These are phyloP conservation scores for Macaria notata DNA, from an alignment of 2,888 invertebrate species.

Conservation along the genomic window DNA sequence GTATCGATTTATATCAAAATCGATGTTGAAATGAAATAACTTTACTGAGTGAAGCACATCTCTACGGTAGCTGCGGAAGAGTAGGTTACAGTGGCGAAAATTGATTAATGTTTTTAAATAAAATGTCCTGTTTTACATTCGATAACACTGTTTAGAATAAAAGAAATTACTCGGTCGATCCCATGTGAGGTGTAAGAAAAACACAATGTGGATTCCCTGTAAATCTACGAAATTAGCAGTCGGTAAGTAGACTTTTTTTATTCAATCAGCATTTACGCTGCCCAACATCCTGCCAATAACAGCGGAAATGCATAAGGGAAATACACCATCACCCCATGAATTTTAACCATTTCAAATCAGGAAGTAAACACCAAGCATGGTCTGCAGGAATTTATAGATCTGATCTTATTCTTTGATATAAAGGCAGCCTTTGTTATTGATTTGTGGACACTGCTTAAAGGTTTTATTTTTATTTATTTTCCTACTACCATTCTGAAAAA, in stretches of 20 bases:
- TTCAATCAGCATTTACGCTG: slow-evolving; percentile 55
- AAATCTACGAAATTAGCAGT: slow-evolving; percentile 89
- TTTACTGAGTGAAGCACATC: no score
- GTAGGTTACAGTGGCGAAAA: slow-evolving; percentile 20
- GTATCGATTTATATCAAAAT: no score
- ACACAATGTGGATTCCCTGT: slow-evolving; percentile 87
- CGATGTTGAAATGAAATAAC: no score
- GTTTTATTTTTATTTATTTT: slow-evolving; percentile 5
- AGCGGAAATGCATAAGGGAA: slow-evolving; percentile 53
- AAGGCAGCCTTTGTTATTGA: slow-evolving; percentile 20
- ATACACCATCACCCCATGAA: slow-evolving; percentile 70
- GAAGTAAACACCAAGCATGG: slow-evolving; percentile 22
- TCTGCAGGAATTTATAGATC: slow-evolving; percentile 7
- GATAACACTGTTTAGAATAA: no score
- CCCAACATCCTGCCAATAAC: slow-evolving; percentile 64
- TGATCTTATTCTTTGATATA: not conserved
- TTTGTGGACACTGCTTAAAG: slow-evolving; percentile 4
- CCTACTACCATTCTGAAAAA: no score
- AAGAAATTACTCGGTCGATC: not conserved
- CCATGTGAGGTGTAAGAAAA: slow-evolving; percentile 16
- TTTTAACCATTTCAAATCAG: slow-evolving; percentile 55
- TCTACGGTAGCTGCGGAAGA: no score
- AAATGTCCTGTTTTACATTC: slow-evolving; percentile 29
- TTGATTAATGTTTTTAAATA: slow-evolving; percentile 45
- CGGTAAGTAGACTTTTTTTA: slow-evolving; percentile 82